A percentile compares a stretch with the other conserved stretches of the same genome.
These are phyloP conservation scores for Sander lucioperca DNA, from an alignment of 2,113 vertebrate species.

Conservation along the genomic window DNA sequence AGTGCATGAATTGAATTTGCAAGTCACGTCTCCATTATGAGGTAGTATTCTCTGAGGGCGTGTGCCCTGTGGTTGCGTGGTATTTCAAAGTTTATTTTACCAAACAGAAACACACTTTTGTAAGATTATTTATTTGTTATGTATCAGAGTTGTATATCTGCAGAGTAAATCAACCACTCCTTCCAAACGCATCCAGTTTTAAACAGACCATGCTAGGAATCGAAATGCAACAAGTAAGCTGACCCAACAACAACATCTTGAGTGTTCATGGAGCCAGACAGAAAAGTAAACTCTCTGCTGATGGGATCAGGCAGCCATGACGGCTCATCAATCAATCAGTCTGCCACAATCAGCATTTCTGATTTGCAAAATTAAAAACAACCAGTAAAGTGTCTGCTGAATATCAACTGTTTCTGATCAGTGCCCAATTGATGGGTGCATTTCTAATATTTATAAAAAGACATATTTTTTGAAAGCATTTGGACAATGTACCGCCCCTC, in stretches of 20 bases:
- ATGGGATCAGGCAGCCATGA: not conserved
- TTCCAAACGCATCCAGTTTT: constrained; percentile 3
- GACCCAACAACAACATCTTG: constrained; percentile 16
- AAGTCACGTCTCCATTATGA: not conserved
- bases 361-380: not conserved
- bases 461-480: not conserved
- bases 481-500: not conserved
- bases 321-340: not conserved
- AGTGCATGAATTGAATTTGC: not conserved
- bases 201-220: constrained; percentile 1
- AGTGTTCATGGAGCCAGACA: not conserved
- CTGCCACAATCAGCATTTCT: not conserved
- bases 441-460: not conserved
- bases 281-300: not conserved
- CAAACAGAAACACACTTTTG: constrained; percentile 9
- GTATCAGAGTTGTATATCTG: constrained; percentile 7
- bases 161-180: constrained; percentile 19
- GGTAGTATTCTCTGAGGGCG: not conserved
- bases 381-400: not conserved
- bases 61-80: not conserved
- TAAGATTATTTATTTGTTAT: not conserved
- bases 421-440: not conserved
- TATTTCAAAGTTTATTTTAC: not conserved
- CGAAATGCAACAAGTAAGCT: constrained; percentile 5
- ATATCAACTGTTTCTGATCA: not conserved